Conservation (phyloP, 2,113 vertebrate genomes). For the Ploceus nigricollis region DNA sequence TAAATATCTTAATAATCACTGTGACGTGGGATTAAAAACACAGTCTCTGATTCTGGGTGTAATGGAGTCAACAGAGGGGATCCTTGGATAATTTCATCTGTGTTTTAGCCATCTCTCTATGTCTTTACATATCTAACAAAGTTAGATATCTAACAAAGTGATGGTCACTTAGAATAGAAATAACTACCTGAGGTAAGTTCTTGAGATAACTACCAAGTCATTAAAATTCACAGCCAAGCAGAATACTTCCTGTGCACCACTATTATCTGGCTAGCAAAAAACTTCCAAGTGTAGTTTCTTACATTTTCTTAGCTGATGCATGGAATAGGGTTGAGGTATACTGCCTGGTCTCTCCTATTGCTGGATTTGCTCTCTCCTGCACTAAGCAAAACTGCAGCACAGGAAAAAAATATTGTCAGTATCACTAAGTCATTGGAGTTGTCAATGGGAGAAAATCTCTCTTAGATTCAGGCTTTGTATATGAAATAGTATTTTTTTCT, state of each 20-base stretch:
- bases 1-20: neutral
- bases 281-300: neutral
- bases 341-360: neutral
- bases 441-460: neutral
- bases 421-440: neutral
- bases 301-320: neutral
- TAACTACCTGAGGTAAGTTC: neutral
- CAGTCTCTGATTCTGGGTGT: neutral
- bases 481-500: neutral
- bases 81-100: neutral
- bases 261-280: neutral
- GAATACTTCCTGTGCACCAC: neutral
- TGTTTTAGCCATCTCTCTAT: neutral
- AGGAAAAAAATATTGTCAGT: neutral
- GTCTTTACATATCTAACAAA: neutral
- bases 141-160: neutral
- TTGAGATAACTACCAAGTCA: neutral
- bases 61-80: neutral
- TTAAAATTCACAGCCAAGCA: neutral
- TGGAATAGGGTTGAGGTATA: neutral
- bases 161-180: neutral
- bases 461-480: neutral
- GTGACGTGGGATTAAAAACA: neutral
- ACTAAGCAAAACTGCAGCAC: neutral
- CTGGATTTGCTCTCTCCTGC: neutral